Evolutionary conservation across 2,797 vertebrate species (phyloP), one percentile per base, ranked within the genome.

Genomic region (Amblyopsis hoosieri): DNA sequence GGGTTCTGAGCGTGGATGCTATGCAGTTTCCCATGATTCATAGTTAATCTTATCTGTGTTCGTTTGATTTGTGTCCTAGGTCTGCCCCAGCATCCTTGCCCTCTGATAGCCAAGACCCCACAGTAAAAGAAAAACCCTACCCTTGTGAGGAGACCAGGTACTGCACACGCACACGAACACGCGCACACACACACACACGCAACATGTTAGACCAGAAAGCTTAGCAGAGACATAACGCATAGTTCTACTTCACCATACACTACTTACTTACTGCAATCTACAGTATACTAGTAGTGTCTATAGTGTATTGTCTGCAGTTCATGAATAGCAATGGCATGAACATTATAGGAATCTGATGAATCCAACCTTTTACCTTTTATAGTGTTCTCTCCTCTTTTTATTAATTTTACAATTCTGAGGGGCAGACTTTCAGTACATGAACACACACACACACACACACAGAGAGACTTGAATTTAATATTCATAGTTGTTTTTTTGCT

Each of bases 121-220:
- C 75, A 13, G 53, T 68, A 1, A 50, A 3, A 14, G 42, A 62
- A 66, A 78, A 69, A 0, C 68, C 60, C 17, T 54, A 84, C 1
- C 67, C 33, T 17, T 75, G 48, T 50, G 82, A 86, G 2, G 87
- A 88, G 54, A 88, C 31, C 62, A 85, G 93, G 91, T 89, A 76
- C 4, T 23, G 54, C 13, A 37, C 48, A 45, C 57, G 49, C 42
- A 62, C 14, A 54, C 46, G 45, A 46, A 45, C 37, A 14, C 37
- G 48, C 33, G 29, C 52, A 64, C 50, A 62, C 14, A 51, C 46
- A 53, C 55, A 47, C 52, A 49, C 54, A 57, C 68, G 42, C 63
- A 60, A 13, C 12, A 10, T 29, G 45, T 2, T 11, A 17, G 29
- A 13, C 59, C 29, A 62, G 13, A 12, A 17, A 29, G 12, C 15